A percentile compares a stretch with the other conserved stretches of the same genome.
phyloP scores from a whole-genome alignment of 2,113 vertebrate species.

The Pimephales promelas region DNA sequence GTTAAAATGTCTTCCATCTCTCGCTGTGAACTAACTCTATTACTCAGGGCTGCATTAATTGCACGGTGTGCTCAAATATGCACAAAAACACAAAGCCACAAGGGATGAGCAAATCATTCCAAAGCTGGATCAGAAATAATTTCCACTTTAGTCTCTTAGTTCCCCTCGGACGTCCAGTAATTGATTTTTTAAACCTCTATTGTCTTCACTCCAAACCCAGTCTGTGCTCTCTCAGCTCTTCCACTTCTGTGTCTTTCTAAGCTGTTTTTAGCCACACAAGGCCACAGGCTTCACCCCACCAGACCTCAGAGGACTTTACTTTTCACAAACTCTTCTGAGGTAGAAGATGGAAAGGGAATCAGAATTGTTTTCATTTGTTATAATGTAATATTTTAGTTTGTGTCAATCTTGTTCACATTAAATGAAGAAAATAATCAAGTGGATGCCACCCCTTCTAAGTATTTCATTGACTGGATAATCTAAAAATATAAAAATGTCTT shows the following conservation, averaged over 20 bases:
- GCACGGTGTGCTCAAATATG: neutral
- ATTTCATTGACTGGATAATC: neutral
- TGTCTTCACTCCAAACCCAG: neutral
- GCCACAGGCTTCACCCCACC: neutral
- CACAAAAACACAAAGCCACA: neutral
- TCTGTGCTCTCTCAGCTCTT: slow-evolving; percentile 31
- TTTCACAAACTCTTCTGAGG: neutral
- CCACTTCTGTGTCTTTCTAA: neutral
- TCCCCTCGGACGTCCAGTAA: slow-evolving; percentile 26
- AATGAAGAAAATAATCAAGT: neutral
- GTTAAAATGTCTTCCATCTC: neutral
- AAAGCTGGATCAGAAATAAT: slow-evolving; percentile 13
- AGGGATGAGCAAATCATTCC: neutral
- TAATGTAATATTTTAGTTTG: neutral
- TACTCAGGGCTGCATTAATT: neutral
- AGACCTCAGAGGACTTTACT: neutral
- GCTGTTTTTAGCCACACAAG: neutral
- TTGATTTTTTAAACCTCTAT: slow-evolving; percentile 39
- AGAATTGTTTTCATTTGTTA: neutral
- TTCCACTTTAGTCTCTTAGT: slow-evolving; percentile 9
- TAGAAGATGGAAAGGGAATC: neutral
- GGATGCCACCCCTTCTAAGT: no score
- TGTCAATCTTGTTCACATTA: neutral
- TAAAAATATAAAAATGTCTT: neutral
- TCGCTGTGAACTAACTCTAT: neutral